phyloP scores from a whole-genome alignment of 2,113 vertebrate genomes.

The Sus scrofa region DNA sequence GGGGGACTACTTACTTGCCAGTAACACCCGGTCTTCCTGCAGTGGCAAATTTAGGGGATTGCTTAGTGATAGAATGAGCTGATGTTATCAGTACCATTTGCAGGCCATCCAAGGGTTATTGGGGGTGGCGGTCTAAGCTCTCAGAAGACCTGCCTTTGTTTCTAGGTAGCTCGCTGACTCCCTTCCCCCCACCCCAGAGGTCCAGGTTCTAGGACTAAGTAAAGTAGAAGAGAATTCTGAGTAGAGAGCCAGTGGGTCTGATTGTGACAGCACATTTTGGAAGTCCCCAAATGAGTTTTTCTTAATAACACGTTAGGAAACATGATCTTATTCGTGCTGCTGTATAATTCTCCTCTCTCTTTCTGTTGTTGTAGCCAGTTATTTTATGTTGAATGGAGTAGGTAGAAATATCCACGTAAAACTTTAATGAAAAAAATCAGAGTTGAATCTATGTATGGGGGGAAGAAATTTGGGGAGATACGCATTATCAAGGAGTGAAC shows the following conservation, averaged over 20 bases:
- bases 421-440: not conserved
- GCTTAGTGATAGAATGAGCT: constrained; percentile 1
- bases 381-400: not conserved
- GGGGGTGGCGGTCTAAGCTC: not conserved
- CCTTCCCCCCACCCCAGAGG: not conserved
- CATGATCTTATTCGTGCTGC: not conserved
- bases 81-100: not conserved
- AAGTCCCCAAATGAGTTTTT: constrained; percentile 18
- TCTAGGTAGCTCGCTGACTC: not conserved
- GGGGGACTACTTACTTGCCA: constrained; percentile 32
- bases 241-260: not conserved
- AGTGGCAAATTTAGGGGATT: not conserved
- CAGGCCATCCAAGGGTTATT: constrained; percentile 2
- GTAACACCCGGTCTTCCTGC: not conserved
- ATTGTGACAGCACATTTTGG: not conserved
- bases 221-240: not conserved
- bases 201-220: not conserved
- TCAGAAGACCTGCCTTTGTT: not conserved
- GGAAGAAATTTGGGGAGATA: not conserved
- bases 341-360: not conserved
- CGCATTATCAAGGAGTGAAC: not conserved
- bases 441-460: not conserved
- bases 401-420: not conserved
- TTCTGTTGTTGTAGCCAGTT: not conserved
- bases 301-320: not conserved